Percentiles rank a stretch among this genome's conserved stretches.
phyloP scores from a whole-genome alignment of 2,797 vertebrate genomes.

The Carcharodon carcharias region DNA sequence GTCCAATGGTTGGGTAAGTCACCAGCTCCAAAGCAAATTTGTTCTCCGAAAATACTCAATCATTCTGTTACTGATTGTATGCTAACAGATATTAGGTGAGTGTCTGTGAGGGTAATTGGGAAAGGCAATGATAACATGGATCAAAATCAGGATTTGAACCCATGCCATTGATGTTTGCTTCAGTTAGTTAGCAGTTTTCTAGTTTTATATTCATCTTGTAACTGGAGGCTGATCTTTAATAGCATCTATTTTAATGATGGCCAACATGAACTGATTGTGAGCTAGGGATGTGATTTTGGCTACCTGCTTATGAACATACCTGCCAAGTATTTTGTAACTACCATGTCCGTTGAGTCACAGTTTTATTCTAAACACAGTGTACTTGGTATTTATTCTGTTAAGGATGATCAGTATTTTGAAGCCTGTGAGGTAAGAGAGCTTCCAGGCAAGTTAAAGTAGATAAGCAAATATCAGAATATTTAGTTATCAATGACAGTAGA shows the following conservation, averaged over 20 bases:
- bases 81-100: not conserved
- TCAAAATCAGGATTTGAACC: not conserved
- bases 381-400: not conserved
- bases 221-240: not conserved
- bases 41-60: not conserved
- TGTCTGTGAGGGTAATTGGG: not conserved
- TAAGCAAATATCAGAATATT: not conserved
- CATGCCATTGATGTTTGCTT: not conserved
- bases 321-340: not conserved
- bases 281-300: not conserved
- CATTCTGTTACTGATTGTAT: not conserved
- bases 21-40: not conserved
- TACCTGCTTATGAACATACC: not conserved
- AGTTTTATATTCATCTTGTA: not conserved
- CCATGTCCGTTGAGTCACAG: not conserved
- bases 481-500: not conserved
- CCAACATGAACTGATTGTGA: not conserved
- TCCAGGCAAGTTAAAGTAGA: not conserved
- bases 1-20: not conserved
- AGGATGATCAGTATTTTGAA: not conserved
- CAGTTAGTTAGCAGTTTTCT: not conserved
- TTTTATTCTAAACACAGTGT: not conserved
- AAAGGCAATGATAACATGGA: not conserved
- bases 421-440: not conserved
- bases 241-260: not conserved